These are phyloP conservation scores for Oligia latruncula DNA, from an alignment of 2,888 invertebrate species.

Conservation along the genomic window DNA sequence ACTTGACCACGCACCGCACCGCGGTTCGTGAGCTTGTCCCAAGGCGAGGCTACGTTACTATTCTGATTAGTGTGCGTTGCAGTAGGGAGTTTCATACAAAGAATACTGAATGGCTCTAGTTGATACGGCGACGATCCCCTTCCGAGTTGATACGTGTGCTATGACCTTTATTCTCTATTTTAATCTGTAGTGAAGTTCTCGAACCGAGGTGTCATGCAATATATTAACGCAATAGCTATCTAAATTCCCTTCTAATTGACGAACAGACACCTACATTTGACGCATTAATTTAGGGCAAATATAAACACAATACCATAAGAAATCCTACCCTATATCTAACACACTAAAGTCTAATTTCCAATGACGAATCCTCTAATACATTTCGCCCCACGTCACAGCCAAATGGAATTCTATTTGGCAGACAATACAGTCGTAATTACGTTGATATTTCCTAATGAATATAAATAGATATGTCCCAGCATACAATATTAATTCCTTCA, in stretches of 20 bases:
- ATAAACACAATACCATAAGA: background rate
- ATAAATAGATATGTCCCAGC: slow-evolving; percentile 48
- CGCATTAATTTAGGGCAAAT: slow-evolving; percentile 43
- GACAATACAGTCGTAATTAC: slow-evolving; percentile 24
- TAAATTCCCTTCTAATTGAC: slow-evolving; percentile 47
- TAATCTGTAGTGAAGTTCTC: slow-evolving; percentile 34
- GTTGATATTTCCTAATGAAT: slow-evolving; percentile 3
- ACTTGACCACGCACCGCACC: too few relatives aligned
- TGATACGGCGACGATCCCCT: too few relatives aligned
- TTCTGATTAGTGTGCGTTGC: too few relatives aligned
- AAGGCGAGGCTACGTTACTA: too few relatives aligned
- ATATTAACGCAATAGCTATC: slow-evolving; percentile 29
- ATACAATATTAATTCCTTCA: slow-evolving; percentile 58
- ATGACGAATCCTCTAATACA: background rate
- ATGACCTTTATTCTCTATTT: slow-evolving; percentile 29
- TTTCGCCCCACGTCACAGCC: background rate
- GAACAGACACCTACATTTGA: slow-evolving; percentile 44
- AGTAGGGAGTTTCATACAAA: too few relatives aligned
- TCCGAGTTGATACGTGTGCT: too few relatives aligned
- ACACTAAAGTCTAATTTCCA: background rate
- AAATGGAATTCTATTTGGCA: slow-evolving; percentile 7
- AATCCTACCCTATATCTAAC: slow-evolving; percentile 5
- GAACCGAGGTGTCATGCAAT: slow-evolving; percentile 30
- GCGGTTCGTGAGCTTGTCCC: too few relatives aligned
- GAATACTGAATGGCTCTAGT: too few relatives aligned